Conservation (phyloP, 2,113 vertebrate genomes). For the Muscicapa adusta region DNA sequence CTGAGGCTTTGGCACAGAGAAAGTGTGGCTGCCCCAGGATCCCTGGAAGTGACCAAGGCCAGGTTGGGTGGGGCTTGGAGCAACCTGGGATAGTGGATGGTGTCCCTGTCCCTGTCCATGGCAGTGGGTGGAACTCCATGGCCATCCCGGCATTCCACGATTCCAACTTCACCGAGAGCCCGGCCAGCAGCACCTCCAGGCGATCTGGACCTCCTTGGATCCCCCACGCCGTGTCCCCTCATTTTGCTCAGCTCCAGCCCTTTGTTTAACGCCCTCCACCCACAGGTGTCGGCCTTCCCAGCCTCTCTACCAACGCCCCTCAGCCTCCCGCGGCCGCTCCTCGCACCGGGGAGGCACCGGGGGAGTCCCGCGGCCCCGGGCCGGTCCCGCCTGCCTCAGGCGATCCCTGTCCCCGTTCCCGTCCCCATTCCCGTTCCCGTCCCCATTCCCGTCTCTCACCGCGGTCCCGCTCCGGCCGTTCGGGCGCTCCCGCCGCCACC, state of each 20-base stretch:
- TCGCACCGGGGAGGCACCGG: no score
- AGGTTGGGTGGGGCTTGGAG: neutral
- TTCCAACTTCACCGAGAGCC: neutral
- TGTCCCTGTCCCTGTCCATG: no score
- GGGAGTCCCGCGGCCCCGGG: no score
- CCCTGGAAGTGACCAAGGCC: neutral
- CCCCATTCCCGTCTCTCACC: neutral
- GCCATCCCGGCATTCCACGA: neutral
- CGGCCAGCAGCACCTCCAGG: neutral
- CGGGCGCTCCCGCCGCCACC: neutral
- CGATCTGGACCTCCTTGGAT: no score
- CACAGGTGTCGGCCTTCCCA: neutral
- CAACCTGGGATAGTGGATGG: rapidly evolving
- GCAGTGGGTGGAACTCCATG: neutral
- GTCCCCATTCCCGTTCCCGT: rapidly evolving
- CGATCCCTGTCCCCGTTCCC: neutral
- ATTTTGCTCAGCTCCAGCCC: neutral
- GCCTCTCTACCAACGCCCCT: neutral
- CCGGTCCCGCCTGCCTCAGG: no score
- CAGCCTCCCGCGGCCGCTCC: neutral
- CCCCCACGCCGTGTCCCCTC: rapidly evolving
- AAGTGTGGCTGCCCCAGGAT: neutral
- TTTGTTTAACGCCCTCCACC: neutral
- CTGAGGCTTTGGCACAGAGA: neutral
- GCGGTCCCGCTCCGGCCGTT: neutral